Evolutionary conservation across 2,797 vertebrate species (phyloP).

Genomic region (Decapterus maruadsi): DNA sequence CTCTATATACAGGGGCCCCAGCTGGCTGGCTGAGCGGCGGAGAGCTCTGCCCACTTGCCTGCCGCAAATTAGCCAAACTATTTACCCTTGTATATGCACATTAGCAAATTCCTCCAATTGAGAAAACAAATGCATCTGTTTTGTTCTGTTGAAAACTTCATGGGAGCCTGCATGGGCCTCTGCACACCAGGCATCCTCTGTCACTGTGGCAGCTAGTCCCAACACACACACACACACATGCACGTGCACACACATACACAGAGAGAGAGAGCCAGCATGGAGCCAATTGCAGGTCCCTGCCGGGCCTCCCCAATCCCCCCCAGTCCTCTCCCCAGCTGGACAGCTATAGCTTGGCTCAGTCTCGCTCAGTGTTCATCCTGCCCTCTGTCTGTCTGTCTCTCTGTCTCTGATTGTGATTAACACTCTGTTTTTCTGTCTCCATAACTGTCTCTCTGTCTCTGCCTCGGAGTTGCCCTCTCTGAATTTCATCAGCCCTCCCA

Average conservation of each 20-base stretch:
- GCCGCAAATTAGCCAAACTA: conserved; percentile 81
- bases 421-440: conserved; percentile 32
- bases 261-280: conserved; percentile 51
- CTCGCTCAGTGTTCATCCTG: conserved; percentile 42
- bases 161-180: conserved; percentile 78
- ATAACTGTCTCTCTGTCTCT: neutral
- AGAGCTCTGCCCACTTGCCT: conserved; percentile 64
- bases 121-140: conserved; percentile 84
- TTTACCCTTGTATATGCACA: conserved; percentile 79
- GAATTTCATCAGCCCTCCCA: conserved; percentile 29
- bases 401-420: conserved; percentile 24
- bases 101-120: conserved; percentile 83
- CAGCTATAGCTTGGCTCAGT: conserved; percentile 54
- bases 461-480: conserved; percentile 35
- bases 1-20: conserved; percentile 56
- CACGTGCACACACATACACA: conserved; percentile 40
- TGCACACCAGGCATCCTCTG: conserved; percentile 81
- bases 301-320: conserved; percentile 54
- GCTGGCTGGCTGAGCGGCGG: conserved; percentile 64
- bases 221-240: conserved; percentile 40
- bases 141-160: conserved; percentile 75
- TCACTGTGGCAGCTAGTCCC: conserved; percentile 59
- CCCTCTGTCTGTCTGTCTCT: conserved; percentile 29
- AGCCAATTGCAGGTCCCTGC: conserved; percentile 67
- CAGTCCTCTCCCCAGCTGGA: conserved; percentile 69